Conservation (phyloP, 2,113 vertebrate species). For the Cyprinodon brontotheroides region DNA sequence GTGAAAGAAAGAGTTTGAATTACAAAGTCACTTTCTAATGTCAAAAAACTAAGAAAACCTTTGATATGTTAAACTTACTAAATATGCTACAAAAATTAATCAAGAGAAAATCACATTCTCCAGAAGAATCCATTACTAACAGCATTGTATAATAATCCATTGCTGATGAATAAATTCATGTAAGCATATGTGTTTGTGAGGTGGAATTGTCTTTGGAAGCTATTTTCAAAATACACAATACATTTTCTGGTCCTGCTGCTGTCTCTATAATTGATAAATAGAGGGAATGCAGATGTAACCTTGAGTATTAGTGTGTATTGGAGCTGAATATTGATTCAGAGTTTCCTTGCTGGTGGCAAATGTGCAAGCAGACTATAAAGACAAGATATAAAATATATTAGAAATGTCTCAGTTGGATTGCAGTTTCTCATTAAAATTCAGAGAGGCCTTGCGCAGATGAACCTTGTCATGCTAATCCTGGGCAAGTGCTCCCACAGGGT, state of each 20-base stretch:
- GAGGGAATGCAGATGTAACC: slow-evolving; percentile 64
- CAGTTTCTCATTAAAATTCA: slow-evolving; percentile 70
- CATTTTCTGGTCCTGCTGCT: neutral
- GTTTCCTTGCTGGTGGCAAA: slow-evolving; percentile 78
- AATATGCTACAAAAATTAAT: slow-evolving; percentile 18
- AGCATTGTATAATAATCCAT: neutral
- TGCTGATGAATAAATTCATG: neutral
- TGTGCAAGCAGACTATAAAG: slow-evolving; percentile 64
- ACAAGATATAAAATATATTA: slow-evolving; percentile 73
- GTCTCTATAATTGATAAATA: slow-evolving; percentile 69
- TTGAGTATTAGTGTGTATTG: slow-evolving; percentile 61
- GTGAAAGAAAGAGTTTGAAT: neutral
- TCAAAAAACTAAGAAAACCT: slow-evolving; percentile 38
- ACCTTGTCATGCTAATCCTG: slow-evolving; percentile 75
- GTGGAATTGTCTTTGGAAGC: neutral
- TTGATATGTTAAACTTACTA: slow-evolving; percentile 26
- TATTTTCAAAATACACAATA: slow-evolving; percentile 18
- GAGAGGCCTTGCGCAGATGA: slow-evolving; percentile 44
- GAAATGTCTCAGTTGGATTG: slow-evolving; percentile 64
- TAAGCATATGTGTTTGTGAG: neutral
- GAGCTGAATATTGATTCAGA: slow-evolving; percentile 73
- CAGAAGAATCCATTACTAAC: neutral
- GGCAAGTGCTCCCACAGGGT: slow-evolving; percentile 71
- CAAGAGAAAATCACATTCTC: neutral
- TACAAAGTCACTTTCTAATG: slow-evolving; percentile 34